These are phyloP conservation scores for Leucoptera coffeella DNA, from an alignment of 2,888 invertebrate genomes.

Conservation along the genomic window DNA sequence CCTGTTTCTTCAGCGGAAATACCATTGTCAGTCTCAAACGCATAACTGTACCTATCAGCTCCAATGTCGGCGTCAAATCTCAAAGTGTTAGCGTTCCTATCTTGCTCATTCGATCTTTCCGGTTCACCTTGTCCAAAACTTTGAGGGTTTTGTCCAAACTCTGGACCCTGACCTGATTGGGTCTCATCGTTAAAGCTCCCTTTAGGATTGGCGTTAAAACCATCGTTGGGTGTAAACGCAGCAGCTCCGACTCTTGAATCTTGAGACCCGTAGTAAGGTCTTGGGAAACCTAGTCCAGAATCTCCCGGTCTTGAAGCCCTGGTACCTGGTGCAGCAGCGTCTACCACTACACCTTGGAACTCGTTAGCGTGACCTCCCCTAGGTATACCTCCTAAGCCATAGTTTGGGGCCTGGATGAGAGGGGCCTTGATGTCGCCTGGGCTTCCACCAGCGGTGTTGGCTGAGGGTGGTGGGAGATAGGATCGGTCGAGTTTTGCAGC, in stretches of 20 bases:
- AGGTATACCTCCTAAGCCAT: conserved; percentile 14
- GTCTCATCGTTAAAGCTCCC: conserved; percentile 1
- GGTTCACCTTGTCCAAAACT: no score
- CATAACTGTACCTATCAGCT: conserved; percentile 21
- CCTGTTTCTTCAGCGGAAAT: conserved; percentile 28
- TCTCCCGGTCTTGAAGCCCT: conserved; percentile 18
- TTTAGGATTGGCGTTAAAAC: conserved; percentile 7
- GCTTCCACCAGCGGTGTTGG: conserved; percentile 26
- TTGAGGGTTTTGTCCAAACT: no score
- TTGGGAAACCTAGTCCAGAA: conserved; percentile 25
- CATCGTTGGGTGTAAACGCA: conserved; percentile 23
- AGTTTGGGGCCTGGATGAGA: conserved; percentile 10
- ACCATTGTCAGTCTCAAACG: conserved; percentile 33
- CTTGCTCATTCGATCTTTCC: conserved; percentile 17
- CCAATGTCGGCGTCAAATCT: conserved; percentile 22
- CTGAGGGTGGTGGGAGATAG: conserved; percentile 26
- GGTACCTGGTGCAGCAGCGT: conserved; percentile 27
- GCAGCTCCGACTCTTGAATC: conserved; percentile 38
- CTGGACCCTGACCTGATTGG: no score
- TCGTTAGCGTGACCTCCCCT: conserved; percentile 29
- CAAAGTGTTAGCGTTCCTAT: conserved; percentile 18
- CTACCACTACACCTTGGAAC: conserved; percentile 35
- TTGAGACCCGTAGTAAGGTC: conserved; percentile 28
- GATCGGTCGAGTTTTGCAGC: conserved; percentile 28
- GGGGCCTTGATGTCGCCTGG: conserved; percentile 19